Conservation (phyloP, 2,888 invertebrate genomes). For the Hemistola chrysoprasaria region DNA sequence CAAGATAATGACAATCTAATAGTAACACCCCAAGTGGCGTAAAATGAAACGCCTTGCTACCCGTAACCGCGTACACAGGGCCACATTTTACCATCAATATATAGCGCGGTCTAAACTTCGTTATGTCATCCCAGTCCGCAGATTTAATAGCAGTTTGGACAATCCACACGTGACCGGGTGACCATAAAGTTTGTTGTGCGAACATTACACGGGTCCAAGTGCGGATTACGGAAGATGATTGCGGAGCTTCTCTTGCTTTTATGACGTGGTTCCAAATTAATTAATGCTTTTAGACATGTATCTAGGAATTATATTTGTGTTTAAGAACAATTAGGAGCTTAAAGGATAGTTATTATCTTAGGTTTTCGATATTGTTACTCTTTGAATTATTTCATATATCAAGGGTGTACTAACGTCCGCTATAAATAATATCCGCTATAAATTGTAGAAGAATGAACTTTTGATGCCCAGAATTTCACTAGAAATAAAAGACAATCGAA, state of each 20-base stretch:
- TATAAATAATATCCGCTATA: too few relatives aligned
- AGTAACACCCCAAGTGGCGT: conserved; percentile 11
- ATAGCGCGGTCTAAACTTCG: conserved; percentile 42
- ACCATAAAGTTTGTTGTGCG: conserved; percentile 39
- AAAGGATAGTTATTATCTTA: too few relatives aligned
- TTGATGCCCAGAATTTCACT: too few relatives aligned
- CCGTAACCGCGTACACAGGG: conserved; percentile 34
- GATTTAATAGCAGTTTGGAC: conserved; percentile 48
- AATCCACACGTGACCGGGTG: conserved; percentile 43
- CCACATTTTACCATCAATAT: conserved; percentile 47
- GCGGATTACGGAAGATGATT: conserved; percentile 23
- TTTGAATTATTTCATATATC: too few relatives aligned
- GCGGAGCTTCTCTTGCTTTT: conserved; percentile 19
- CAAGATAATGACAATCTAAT: conserved; percentile 28
- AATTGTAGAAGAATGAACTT: too few relatives aligned
- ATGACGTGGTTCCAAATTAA: conserved; percentile 21
- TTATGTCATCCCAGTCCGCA: conserved; percentile 39
- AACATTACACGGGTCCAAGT: conserved; percentile 25
- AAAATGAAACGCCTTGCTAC: conserved; percentile 24
- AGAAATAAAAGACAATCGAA: too few relatives aligned
- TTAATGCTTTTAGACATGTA: conserved; percentile 5
- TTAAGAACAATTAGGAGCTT: too few relatives aligned
- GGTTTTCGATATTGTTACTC: too few relatives aligned
- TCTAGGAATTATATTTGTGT: not conserved
- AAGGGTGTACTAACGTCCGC: too few relatives aligned